phyloP scores from a whole-genome alignment of 2,797 vertebrate genomes.

The Cygnus olor region DNA sequence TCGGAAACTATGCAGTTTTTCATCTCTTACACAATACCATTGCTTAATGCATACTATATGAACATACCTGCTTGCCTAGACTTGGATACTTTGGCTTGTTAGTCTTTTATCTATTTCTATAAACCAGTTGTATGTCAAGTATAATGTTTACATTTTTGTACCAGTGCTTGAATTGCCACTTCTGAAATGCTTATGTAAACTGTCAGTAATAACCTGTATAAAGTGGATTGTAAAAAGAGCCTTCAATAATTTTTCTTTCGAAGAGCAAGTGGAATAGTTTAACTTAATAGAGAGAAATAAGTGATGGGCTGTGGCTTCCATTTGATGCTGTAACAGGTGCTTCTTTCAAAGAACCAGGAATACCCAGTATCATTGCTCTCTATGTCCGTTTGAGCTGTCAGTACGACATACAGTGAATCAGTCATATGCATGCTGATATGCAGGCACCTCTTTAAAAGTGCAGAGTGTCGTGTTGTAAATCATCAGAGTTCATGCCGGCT shows the following conservation, averaged over 20 bases:
- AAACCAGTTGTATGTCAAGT: neutral
- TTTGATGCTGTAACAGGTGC: neutral
- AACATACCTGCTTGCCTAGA: neutral
- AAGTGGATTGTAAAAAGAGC: neutral
- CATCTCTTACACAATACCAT: rapidly evolving
- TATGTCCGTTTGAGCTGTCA: neutral
- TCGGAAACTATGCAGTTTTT: neutral
- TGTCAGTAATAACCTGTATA: neutral
- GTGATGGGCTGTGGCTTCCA: neutral
- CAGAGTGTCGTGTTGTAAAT: neutral
- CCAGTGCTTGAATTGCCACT: neutral
- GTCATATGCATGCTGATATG: neutral
- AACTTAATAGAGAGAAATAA: neutral
- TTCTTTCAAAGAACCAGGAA: neutral
- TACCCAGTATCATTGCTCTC: neutral
- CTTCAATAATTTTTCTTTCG: neutral
- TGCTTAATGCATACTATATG: neutral
- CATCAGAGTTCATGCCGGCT: neutral
- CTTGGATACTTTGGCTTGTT: neutral
- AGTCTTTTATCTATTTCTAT: neutral
- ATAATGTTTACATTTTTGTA: neutral
- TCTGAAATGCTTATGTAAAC: neutral
- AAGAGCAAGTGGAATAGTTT: neutral
- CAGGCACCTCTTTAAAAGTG: neutral
- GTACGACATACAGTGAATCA: neutral